Evolutionary conservation across 2,888 invertebrate genomes (phyloP), one percentile per base, ranked within the genome.

Genomic region (Amiota mariae): DNA sequence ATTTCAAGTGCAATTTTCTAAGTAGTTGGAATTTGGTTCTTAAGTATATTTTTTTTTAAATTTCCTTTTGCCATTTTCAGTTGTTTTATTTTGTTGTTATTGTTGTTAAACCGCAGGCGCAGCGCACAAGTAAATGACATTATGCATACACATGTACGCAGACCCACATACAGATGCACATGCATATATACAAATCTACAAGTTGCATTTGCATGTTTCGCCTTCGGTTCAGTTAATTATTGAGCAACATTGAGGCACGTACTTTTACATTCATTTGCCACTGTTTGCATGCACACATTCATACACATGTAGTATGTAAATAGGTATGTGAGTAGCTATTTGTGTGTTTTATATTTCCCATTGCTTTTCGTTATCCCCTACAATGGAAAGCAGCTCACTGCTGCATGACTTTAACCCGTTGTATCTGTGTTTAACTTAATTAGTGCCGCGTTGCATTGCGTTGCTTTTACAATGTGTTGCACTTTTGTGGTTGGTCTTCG

Each of bases 341-440:
- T 71, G 51, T 70, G 70, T 54, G 59, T 77, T 74, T 71, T 72
- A 71, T 36, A 36, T 36, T 36, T 36, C 36, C 6, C 36, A 36
- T 36, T 36, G 36, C 36, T 36, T 36, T 36, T 36, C 36, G 8
- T 36, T 36, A 36, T 2, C 36, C 36, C 36, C 36, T 36, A 4
- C 36, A 36, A 6, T 0, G 2, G 6, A 2, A 36, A 36, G 6
- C 36, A 36, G 8, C 6, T 36, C 36, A 6, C 3, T 6, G 36
- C 36, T 36, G 0, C 36, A 6, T 36, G 36, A 6, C 36, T 36
- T 36, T 36, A 36, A 36, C 36, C 36, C 36, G 36, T 6, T 80
- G 81, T 82, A 82, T 85, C 84, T 83, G 80, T 84, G 81, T 80
- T 84, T 84, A 84, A 85, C 85, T 84, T 84, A 85, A 84, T 84